Evolutionary conservation across 2,888 invertebrate species (phyloP).

Genomic region (Acronicta leporina): DNA sequence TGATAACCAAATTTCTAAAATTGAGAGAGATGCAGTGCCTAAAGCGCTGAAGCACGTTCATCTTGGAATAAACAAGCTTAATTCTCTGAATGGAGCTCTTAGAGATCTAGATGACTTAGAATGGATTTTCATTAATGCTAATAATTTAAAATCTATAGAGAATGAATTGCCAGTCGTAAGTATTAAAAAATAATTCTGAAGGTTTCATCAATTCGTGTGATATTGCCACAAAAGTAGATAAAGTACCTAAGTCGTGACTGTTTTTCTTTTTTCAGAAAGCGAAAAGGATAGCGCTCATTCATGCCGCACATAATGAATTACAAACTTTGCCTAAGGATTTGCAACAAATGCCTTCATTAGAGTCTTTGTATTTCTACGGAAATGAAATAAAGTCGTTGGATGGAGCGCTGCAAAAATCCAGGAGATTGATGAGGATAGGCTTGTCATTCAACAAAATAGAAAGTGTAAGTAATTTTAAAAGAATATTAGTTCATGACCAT

Average conservation of each 20-base stretch:
- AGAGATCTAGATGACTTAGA: slow-evolving; percentile 92
- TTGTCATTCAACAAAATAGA: slow-evolving; percentile 93
- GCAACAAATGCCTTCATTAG: slow-evolving; percentile 91
- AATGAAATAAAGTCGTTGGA: slow-evolving; percentile 92
- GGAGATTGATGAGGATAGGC: slow-evolving; percentile 90
- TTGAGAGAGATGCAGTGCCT: slow-evolving; percentile 93
- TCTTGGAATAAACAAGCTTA: slow-evolving; percentile 93
- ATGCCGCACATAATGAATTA: slow-evolving; percentile 93
- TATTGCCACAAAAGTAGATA: no score
- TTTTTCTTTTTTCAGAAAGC: slow-evolving; percentile 80
- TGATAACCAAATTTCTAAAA: slow-evolving; percentile 92
- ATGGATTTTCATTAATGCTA: slow-evolving; percentile 94
- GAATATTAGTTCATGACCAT: not conserved
- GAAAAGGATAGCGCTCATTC: slow-evolving; percentile 91
- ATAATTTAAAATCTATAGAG: slow-evolving; percentile 92
- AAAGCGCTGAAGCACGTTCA: slow-evolving; percentile 91
- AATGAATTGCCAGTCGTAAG: slow-evolving; percentile 92
- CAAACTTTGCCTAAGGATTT: slow-evolving; percentile 92
- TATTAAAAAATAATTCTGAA: slow-evolving; percentile 27
- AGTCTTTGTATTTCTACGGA: slow-evolving; percentile 92
- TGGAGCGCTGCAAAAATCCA: slow-evolving; percentile 92
- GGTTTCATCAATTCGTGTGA: not conserved
- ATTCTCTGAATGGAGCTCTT: slow-evolving; percentile 93
- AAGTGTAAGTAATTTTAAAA: slow-evolving; percentile 85
- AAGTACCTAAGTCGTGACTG: not conserved